Conservation (phyloP, 2,888 invertebrate genomes). For the Polymixis flavicincta region DNA sequence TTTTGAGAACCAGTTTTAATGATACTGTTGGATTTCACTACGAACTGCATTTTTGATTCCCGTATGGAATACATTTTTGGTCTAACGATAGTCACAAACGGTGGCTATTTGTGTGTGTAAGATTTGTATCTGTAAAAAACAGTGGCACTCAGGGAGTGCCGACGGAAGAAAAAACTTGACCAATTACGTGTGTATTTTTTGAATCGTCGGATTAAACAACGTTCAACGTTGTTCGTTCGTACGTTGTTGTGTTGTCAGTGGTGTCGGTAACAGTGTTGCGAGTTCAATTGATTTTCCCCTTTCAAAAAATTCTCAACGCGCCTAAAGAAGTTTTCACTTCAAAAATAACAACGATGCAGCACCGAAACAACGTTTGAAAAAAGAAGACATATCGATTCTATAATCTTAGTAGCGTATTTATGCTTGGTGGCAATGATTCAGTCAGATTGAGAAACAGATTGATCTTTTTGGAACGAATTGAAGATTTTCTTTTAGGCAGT, state of each 20-base stretch:
- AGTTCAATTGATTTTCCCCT: too few species aligned
- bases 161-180: too few species aligned
- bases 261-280: too few species aligned
- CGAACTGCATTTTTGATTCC: not conserved
- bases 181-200: too few species aligned
- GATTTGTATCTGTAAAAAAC: not conserved
- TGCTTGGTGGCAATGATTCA: slow-evolving; percentile 42
- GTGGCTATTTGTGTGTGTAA: not conserved
- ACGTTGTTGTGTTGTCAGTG: too few species aligned
- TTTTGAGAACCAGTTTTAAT: not conserved
- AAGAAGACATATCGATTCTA: not conserved
- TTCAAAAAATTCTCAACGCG: too few species aligned
- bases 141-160: too few species aligned
- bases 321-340: too few species aligned
- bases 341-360: not conserved
- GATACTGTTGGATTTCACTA: not conserved
- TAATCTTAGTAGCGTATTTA: not conserved
- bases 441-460: slow-evolving; percentile 42
- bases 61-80: not conserved
- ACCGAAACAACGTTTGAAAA: not conserved
- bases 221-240: too few species aligned
- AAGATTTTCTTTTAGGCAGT: slow-evolving; percentile 43
- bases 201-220: too few species aligned
- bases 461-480: slow-evolving; percentile 42
- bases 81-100: not conserved